Evolutionary conservation across 2,888 invertebrate genomes (phyloP), one percentile per base, ranked within the genome.

Genomic region (Synanthedon formicaeformis): DNA sequence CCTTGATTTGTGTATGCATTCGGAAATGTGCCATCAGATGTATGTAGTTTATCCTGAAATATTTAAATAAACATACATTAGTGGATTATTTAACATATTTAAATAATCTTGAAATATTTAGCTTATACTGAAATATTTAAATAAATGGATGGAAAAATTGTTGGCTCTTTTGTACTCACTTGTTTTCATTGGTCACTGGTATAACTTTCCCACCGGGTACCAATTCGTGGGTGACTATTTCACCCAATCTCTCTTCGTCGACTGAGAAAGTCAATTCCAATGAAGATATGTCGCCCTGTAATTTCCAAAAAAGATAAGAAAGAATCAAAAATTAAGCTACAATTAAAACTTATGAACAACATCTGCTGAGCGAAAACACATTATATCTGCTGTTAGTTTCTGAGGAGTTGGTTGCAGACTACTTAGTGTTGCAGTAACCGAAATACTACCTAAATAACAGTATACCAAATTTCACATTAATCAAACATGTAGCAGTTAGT

Each of bases 1-100:
- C 97, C 69, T 95, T 95, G 60, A 99, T 99, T 88, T 99, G 99
- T 8, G 95, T 93, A 76, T 98, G 96, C 96, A 99, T 98, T 58
- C 98, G 93, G 78, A 98, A 99, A 81, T 98, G 97, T 0, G 99
- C 99, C 96, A 98, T 97, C 71, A 96, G 89, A 79, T 99, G 99
- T 53, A 99, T 97, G 78, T 99, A 99, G 72, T 96, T 96, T 63
- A 99, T 98, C 85, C 96, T 96, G 80, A 54, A 89, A 89, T 41
- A 57, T 18, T 16, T 12, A 34, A 34, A 34, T 34, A 10, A 34
- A 34, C 34, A 5, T 16, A 16, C 16, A 16, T 5, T 23, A 23
- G 23, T 23, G 23, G 3, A 23, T 23, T 23, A 4, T 23, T 23
- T 1, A 23, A 23, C 4, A 23, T 23, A 23, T 23, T 23, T 23